Base-by-base conservation (phyloP, 1,140 invertebrate genomes). In the Trichonephila clavata region DNA sequence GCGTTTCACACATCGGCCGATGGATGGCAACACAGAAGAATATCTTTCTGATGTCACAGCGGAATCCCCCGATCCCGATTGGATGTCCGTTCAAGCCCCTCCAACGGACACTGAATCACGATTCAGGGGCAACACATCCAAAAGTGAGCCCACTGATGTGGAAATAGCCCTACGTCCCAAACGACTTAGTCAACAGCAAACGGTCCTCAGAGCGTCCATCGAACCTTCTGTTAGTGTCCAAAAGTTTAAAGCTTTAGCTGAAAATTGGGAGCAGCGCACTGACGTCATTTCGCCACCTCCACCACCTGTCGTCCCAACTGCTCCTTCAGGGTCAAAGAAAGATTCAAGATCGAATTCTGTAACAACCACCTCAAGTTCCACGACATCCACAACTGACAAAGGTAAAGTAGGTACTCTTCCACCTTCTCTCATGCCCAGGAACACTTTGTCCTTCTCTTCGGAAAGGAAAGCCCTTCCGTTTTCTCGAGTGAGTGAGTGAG, bases 211-310 rank as follows among this genome's bases (percentile, higher is more conserved):
- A 20, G 84, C 86, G 20, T 43, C 89, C 63, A 27, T 81, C n/a
- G 87, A 93, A 68, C 80, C 83, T n/a, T 87, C 86, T 4, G 94
- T 94, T 16, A 95, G 95, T 21, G 94, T 95, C 21, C 95, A 95
- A 84, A 95, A 95, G 80, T 96, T 96, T 94, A 95, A 95, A 93
- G 95, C 95, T 27, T 88, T 96, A n/a, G 95, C 96, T 1, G 95
- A 96, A 77, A 95, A 95, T 83, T 96, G 96, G 96, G 95, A 96
- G 84, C 95, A 95, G 93, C 95, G 95, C 24, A 94, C 95, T 20
- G 94, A 94, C 50, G 95, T 95, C 84, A 95, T 94, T 24, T 94
- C 86, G 21, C 32, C 90, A 61, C 86, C 94, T 63, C 93, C 94
- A 27, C 93, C 94, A 43, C 93, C 90, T 14, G 27, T 80, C 59